phyloP scores from a whole-genome alignment of 2,797 vertebrate species.

The Eleutherodactylus coqui region DNA sequence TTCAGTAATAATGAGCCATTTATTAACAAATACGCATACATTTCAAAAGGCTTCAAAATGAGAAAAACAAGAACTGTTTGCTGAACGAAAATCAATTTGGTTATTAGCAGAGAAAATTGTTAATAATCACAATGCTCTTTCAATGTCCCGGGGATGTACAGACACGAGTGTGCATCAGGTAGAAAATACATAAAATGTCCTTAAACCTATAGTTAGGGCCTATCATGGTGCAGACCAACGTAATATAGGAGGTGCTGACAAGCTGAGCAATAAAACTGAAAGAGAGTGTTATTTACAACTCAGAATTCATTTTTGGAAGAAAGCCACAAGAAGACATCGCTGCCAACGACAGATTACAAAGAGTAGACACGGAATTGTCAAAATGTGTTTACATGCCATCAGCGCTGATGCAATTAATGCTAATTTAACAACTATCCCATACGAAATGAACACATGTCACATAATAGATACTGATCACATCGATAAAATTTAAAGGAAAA shows the following conservation, averaged over 20 bases:
- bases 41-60: not conserved
- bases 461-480: not conserved
- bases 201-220: not conserved
- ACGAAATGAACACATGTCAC: not conserved
- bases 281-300: constrained; percentile 16
- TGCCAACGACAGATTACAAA: constrained; percentile 13
- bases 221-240: not conserved
- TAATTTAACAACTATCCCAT: not conserved
- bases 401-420: constrained; percentile 10
- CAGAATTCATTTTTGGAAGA: not conserved
- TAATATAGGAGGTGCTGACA: constrained; percentile 1
- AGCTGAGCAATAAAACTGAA: not conserved
- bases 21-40: not conserved
- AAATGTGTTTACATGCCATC: constrained; percentile 24
- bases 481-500: not conserved
- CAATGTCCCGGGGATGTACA: not conserved
- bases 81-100: not conserved
- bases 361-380: constrained; percentile 12
- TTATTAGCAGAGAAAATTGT: not conserved
- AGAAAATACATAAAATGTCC: not conserved
- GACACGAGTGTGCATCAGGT: not conserved
- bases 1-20: not conserved
- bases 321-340: not conserved
- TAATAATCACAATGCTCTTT: not conserved
- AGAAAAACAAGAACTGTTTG: not conserved